Evolutionary conservation across 2,113 vertebrate species (phyloP), one percentile per base, ranked within the genome.

Genomic region (Trogon surrucura): DNA sequence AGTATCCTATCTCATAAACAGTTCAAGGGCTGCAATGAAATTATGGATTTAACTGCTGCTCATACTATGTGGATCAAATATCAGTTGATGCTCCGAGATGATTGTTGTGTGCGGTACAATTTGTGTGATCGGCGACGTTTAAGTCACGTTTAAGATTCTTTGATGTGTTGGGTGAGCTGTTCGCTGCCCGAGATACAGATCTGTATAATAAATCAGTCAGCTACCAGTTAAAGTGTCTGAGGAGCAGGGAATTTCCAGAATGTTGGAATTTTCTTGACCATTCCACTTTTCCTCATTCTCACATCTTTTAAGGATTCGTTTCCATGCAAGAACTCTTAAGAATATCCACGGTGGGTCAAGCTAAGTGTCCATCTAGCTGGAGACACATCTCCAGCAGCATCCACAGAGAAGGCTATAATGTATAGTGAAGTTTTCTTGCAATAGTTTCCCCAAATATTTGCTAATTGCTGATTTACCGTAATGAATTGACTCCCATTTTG

Each of bases 21-120:
- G 53, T 94, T 95, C 89, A 89, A 94, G 91, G 67, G 54, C 75
- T 88, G 85, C 51, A 62, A 4, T 77, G 87, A 83, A 91, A 88
- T 88, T 80, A 7, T 54, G 72, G 47, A 69, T 92, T 65, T 89
- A 95, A 73, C n/a, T 77, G 13, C 74, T 89, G 34, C 48, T 20
- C 30, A 12, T 78, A 15, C 56, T 56, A 6, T 12, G 1, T 36
- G 87, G 58, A 69, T 78, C 54, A 50, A 89, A 70, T 69, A 73
- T 34, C 79, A 89, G 17, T 32, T n/a, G 70, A n/a, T 60, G 22
- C 11, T 16, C 1, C 0, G 73, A 69, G 77, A 72, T 60, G 78
- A 32, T 41, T 60, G 57, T 61, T 75, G 44, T 58, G 2, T 45
- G 34, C 20, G 32, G 30, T 22, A 21, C 38, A 60, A 15, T 21